These are phyloP conservation scores for Myotis davidii DNA, from an alignment of 2,113 vertebrate species.

Conservation along the genomic window DNA sequence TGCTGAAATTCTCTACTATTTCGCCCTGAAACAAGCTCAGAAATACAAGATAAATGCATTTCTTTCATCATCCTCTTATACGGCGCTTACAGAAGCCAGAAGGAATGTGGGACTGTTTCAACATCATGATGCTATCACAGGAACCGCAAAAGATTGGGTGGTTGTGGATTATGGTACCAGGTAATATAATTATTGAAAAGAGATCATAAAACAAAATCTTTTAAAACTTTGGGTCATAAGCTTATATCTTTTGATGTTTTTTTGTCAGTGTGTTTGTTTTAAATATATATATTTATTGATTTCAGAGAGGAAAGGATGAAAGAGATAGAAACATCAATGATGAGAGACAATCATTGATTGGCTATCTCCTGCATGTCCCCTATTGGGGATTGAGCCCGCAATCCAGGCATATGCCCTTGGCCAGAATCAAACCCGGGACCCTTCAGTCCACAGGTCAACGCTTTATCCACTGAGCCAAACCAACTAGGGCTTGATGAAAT, in stretches of 20 bases:
- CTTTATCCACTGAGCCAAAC: too few species aligned
- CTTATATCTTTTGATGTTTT: conserved; percentile 36
- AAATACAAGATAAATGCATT: conserved; percentile 85
- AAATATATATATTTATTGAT: too few species aligned
- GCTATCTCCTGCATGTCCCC: too few species aligned
- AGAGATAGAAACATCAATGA: too few species aligned
- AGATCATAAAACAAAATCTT: not conserved
- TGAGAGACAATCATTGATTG: too few species aligned
- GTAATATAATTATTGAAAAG: conserved; percentile 79
- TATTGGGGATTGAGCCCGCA: too few species aligned
- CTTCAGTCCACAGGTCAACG: too few species aligned
- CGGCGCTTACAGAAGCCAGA: conserved; percentile 87
- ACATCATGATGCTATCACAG: conserved; percentile 95
- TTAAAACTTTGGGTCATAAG: not conserved
- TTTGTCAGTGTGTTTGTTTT: too few species aligned
- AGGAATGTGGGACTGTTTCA: conserved; percentile 93
- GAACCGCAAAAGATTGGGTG: conserved; percentile 93
- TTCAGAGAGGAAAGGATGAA: too few species aligned
- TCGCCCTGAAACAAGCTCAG: conserved; percentile 88
- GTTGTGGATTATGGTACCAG: conserved; percentile 95
- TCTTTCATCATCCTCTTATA: conserved; percentile 88
- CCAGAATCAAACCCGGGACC: too few species aligned
- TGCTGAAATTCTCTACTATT: conserved; percentile 93
- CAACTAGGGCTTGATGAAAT: not conserved
- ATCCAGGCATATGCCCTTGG: too few species aligned